Evolutionary conservation across 2,888 invertebrate species (phyloP).

Genomic region (Papilio elwesi): DNA sequence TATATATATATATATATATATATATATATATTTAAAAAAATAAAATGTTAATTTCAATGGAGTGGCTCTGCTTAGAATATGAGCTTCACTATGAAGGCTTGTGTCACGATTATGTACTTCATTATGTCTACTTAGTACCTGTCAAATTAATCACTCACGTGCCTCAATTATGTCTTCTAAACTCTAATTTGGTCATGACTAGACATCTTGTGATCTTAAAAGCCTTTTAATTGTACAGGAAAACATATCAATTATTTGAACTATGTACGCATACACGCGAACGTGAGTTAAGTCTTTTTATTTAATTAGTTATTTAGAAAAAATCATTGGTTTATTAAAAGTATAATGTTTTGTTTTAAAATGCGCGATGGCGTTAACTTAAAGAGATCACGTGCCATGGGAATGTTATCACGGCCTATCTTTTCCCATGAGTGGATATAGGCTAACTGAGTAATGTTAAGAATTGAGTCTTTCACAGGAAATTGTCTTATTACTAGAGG

Average conservation of each 20-base stretch:
- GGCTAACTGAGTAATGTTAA: neutral
- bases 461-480: neutral
- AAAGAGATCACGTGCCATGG: too few relatives aligned
- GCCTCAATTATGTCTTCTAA: neutral
- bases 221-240: neutral
- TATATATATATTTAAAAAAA: too few relatives aligned
- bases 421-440: neutral
- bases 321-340: too few relatives aligned
- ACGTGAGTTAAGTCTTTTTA: neutral
- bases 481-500: neutral
- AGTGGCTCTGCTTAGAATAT: too few relatives aligned
- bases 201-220: conserved; percentile 4
- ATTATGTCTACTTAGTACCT: neutral
- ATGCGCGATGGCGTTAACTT: too few relatives aligned
- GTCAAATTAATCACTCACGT: neutral
- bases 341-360: too few relatives aligned
- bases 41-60: too few relatives aligned
- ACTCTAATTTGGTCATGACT: neutral
- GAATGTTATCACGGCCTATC: too few relatives aligned
- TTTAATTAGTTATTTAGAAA: too few relatives aligned
- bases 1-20: too few relatives aligned
- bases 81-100: too few relatives aligned
- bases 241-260: neutral
- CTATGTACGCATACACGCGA: too few relatives aligned
- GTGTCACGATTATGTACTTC: neutral